Evolutionary conservation across 2,797 vertebrate genomes (phyloP).

Genomic region (Onychomys torridus): DNA sequence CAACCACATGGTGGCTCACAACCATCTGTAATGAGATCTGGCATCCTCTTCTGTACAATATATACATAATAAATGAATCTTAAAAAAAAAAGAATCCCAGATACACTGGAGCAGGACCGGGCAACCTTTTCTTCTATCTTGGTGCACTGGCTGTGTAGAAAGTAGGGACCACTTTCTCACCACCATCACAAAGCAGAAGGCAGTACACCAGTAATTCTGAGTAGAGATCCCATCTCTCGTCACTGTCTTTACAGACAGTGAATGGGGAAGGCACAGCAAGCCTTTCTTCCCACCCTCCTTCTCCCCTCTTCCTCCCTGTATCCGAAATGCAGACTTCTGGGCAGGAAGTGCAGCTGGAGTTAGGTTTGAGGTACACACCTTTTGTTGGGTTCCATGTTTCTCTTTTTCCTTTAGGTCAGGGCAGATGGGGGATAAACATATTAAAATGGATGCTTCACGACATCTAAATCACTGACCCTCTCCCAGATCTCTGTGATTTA

Average conservation of each 20-base stretch:
- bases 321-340: not conserved
- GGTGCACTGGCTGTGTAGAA: conserved; percentile 13
- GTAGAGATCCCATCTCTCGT: not conserved
- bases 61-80: no score
- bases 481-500: conserved; percentile 49
- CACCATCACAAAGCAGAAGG: not conserved
- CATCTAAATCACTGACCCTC: not conserved
- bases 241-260: not conserved
- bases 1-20: no score
- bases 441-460: not conserved
- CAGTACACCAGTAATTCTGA: not conserved
- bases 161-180: not conserved
- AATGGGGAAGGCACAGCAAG: not conserved
- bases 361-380: not conserved
- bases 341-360: not conserved
- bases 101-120: not conserved
- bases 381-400: not conserved
- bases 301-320: not conserved
- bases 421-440: not conserved
- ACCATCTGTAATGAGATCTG: no score
- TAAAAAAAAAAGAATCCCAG: conserved; percentile 8
- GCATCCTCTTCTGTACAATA: no score
- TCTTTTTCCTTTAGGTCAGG: not conserved
- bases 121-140: not conserved
- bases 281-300: no score